Conservation (phyloP, 2,888 invertebrate genomes). For the Pollenia labialis region DNA sequence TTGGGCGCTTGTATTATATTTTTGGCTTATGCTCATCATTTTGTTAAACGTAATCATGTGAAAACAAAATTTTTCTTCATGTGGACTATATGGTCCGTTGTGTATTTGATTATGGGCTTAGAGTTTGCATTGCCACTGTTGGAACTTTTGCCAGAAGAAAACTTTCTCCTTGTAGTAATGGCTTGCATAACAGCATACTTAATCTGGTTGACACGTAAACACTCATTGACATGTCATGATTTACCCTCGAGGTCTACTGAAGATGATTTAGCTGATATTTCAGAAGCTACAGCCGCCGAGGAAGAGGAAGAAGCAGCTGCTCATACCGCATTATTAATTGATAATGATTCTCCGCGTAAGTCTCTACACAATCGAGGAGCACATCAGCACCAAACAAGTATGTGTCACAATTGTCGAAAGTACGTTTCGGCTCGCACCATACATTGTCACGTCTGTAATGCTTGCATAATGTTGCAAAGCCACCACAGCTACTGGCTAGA, state of each 20-base stretch:
- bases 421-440: slow-evolving; percentile 88
- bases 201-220: slow-evolving; percentile 78
- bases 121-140: slow-evolving; percentile 89
- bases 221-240: slow-evolving; percentile 81
- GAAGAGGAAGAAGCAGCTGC: slow-evolving; percentile 80
- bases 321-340: slow-evolving; percentile 79
- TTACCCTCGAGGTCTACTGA: slow-evolving; percentile 78
- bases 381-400: slow-evolving; percentile 78
- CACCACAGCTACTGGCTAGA: slow-evolving; percentile 94
- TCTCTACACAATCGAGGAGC: slow-evolving; percentile 77
- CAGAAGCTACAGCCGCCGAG: slow-evolving; percentile 80
- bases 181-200: slow-evolving; percentile 78
- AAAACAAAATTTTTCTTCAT: slow-evolving; percentile 90
- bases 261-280: slow-evolving; percentile 80
- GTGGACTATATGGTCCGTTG: slow-evolving; percentile 89
- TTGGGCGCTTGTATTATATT: slow-evolving; percentile 79
- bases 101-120: slow-evolving; percentile 88
- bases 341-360: slow-evolving; percentile 74
- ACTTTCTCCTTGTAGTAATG: slow-evolving; percentile 85
- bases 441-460: slow-evolving; percentile 93
- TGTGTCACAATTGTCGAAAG: slow-evolving; percentile 87
- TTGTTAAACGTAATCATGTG: slow-evolving; percentile 79
- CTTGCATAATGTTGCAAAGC: slow-evolving; percentile 90
- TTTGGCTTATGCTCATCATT: slow-evolving; percentile 78
- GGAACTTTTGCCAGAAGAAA: slow-evolving; percentile 89